Evolutionary conservation across 2,113 vertebrate genomes (phyloP).

Genomic region (Prolemur simus): DNA sequence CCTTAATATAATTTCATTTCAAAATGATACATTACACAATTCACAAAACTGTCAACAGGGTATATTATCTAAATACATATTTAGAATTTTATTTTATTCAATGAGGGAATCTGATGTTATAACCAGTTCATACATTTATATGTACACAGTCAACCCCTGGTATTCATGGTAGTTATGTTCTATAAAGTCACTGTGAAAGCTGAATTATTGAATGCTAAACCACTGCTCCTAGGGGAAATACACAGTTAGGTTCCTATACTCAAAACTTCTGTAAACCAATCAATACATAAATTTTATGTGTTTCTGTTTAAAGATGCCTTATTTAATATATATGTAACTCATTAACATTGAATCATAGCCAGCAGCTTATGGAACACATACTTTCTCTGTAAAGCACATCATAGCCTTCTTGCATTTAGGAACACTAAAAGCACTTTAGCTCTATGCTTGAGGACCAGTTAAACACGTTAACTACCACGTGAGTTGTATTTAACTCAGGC

Average conservation of each 20-base stretch:
- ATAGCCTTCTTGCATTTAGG: neutral
- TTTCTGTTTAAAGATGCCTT: neutral
- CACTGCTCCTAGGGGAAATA: neutral
- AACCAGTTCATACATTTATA: neutral
- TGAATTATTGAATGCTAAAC: neutral
- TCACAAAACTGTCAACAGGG: neutral
- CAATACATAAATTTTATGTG: neutral
- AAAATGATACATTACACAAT: neutral
- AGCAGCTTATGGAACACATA: neutral
- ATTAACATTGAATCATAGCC: neutral
- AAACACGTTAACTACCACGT: too few species aligned
- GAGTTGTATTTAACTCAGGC: too few species aligned
- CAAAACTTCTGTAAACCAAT: conserved; percentile 3
- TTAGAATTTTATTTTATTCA: conserved; percentile 11
- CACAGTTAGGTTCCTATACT: neutral
- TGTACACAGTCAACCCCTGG: neutral
- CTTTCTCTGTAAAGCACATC: neutral
- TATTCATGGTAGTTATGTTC: neutral
- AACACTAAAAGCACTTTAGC: neutral
- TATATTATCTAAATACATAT: neutral
- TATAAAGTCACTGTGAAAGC: neutral
- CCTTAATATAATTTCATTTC: neutral
- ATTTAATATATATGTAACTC: neutral
- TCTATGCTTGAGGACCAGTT: neutral
- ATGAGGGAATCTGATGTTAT: neutral